Percentiles rank a stretch among this genome's conserved stretches.
These are phyloP conservation scores for Scrobipalpa atriplicella DNA, from an alignment of 2,888 invertebrate species.

Conservation along the genomic window DNA sequence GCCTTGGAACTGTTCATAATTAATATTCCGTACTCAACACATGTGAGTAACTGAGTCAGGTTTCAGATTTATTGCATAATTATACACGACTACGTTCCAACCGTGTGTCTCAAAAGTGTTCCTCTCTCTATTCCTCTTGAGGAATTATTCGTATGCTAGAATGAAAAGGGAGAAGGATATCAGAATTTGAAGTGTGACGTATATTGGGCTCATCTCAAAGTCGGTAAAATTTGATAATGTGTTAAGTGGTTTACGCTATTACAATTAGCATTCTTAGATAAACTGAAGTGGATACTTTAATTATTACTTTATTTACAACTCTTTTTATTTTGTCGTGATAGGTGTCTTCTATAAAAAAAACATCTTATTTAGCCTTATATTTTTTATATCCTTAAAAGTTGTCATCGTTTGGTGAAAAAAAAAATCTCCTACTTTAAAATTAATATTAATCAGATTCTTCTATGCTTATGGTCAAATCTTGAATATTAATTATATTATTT, in stretches of 20 bases:
- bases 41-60: conserved; percentile 53
- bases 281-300: conserved; percentile 28
- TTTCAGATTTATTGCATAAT: conserved; percentile 70
- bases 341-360: conserved; percentile 1
- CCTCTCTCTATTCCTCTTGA: background rate
- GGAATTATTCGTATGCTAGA: background rate
- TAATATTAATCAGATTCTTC: too few species aligned
- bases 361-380: conserved; percentile 2
- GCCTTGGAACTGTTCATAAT: conserved; percentile 63
- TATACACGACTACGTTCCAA: conserved; percentile 26
- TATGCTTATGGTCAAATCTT: too few species aligned
- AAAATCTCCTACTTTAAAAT: too few species aligned
- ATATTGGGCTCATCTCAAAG: conserved; percentile 32
- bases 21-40: conserved; percentile 66
- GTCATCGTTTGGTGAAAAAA: background rate
- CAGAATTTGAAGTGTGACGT: background rate
- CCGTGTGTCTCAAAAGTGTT: background rate
- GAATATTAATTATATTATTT: background rate
- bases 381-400: background rate
- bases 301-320: conserved; percentile 22
- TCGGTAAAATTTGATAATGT: conserved; percentile 40
- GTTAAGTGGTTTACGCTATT: conserved; percentile 41
- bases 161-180: background rate
- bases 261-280: conserved; percentile 36
- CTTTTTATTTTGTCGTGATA: conserved; percentile 3